Evolutionary conservation across 2,113 vertebrate species (phyloP), one percentile per base, ranked within the genome.

Genomic region (Cercopithecus mona): DNA sequence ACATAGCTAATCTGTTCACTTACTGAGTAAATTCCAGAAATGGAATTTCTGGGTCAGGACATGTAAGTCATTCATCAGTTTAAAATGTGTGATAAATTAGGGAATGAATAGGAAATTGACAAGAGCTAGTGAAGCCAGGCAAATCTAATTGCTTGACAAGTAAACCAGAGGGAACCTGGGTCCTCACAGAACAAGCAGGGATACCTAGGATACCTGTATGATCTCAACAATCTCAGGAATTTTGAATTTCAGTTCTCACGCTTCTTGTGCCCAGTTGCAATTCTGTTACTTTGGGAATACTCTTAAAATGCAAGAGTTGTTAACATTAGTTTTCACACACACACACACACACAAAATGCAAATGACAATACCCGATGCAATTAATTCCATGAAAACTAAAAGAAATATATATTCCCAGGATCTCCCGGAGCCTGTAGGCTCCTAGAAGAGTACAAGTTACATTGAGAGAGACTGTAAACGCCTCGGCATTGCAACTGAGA

Each of bases 161-260:
- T 45, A 88, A 59, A 59, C 7, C 18, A 52, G 23, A 38, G 20
- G 50, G 5, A 50, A 79, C 22, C 45, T n/a, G 45, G 12, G 10
- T 66, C 20, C 32, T 66, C 27, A 50, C 3, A 35, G 11, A 48
- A 20, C 6, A 72, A 93, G 27, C 7, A 14, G 18, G 4, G 22
- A 64, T 4, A 68, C 4, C 2, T 43, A 22, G 6, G 12, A 50
- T 2, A 2, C 11, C 48, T 59, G 25, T 66, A 25, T 2, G 22
- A 32, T 0, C 0, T 38, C 10, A 11, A 10, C 4, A 16, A 50
- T 5, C 17, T 55, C 35, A 43, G 22, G 35, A 48, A 20, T 27
- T 94, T 38, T 80, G 45, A 72, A 4, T 45, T 66, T 9, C 3
- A 30, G 22, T 30, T 4, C 23, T 64, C 9, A 14, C 14, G 13